phyloP scores from a whole-genome alignment of 2,888 invertebrate species.

The Auanema freiburgensis region DNA sequence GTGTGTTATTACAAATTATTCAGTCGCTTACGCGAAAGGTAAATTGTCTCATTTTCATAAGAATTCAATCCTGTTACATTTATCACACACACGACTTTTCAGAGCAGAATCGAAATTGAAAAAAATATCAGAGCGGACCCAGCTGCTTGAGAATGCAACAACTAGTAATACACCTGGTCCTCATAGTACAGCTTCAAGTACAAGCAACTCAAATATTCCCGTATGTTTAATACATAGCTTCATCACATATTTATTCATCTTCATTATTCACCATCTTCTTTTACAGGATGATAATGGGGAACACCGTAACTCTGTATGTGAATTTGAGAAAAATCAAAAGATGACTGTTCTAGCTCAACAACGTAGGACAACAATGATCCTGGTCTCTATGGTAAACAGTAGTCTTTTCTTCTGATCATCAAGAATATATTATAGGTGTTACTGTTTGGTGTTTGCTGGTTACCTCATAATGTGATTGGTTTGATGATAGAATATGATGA shows the following conservation, averaged over 20 bases:
- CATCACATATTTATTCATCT: too few relatives aligned
- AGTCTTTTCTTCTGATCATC: background rate
- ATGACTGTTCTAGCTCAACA: constrained; percentile 41
- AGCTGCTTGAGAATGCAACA: constrained; percentile 45
- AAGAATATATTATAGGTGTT: constrained; percentile 34
- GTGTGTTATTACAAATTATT: constrained; percentile 90
- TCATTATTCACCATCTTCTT: too few relatives aligned
- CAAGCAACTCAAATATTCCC: constrained; percentile 13
- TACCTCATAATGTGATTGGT: constrained; percentile 52
- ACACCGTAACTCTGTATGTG: background rate
- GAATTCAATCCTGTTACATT: background rate
- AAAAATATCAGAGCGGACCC: constrained; percentile 56
- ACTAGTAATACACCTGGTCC: constrained; percentile 15
- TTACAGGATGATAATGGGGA: constrained; percentile 1
- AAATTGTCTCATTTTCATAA: background rate
- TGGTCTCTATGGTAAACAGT: constrained; percentile 43
- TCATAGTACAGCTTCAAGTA: constrained; percentile 1
- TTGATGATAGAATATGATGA: constrained; percentile 57
- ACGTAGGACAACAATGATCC: constrained; percentile 47
- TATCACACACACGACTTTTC: background rate
- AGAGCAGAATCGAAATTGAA: constrained; percentile 54
- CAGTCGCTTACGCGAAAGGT: constrained; percentile 46
- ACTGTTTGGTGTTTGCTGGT: constrained; percentile 53
- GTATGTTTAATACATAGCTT: background rate
- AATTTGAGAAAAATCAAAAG: constrained; percentile 32